Evolutionary conservation across 2,888 invertebrate species (phyloP), one percentile per base, ranked within the genome.

Genomic region (Myathropa florea): DNA sequence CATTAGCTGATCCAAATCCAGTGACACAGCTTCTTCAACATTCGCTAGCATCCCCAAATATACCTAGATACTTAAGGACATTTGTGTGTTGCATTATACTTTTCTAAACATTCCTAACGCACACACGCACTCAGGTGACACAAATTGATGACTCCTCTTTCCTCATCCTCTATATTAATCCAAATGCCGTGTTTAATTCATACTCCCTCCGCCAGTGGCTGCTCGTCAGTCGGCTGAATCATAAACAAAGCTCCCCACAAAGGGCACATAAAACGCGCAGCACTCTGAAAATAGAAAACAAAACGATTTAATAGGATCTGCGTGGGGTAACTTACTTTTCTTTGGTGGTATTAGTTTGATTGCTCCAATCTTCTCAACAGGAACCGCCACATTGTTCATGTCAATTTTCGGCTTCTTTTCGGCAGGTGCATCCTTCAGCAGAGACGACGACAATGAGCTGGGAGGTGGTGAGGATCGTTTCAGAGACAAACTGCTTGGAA

Each of bases 281-380:
- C 46, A 18, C 46, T 39, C 83, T 87, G 84, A 76, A 83, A 87
- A 24, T 36, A 84, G 33, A 84, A 81, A 86, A 83, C 73, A 86
- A 88, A 88, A 84, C 77, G n/a, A 14, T 78, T 90, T 91, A 91
- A 88, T 91, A 90, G 79, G 28, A 81, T 89, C 75, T 88, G 89
- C 71, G 26, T 70, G 14, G 23, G 39, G 65, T 94, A 94, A 96
- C 97, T 97, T 96, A 98, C 98, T 97, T 95, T 97, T 97, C 89
- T 97, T 97, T 88, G 97, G 95, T 89, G 97, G 96, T 90, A 97
- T 97, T 89, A 97, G 93, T 94, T 98, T 98, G 89, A 97, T 96
- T 89, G 96, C 94, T 89, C 97, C 97, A 39, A 96, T 96, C 92
- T 96, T 95, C 90, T 97, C 97, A 53, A 94, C 93, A 1, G 93